Percentiles rank a stretch among this genome's conserved stretches.
phyloP scores from a whole-genome alignment of 1,140 invertebrate genomes.

The Periplaneta americana region DNA sequence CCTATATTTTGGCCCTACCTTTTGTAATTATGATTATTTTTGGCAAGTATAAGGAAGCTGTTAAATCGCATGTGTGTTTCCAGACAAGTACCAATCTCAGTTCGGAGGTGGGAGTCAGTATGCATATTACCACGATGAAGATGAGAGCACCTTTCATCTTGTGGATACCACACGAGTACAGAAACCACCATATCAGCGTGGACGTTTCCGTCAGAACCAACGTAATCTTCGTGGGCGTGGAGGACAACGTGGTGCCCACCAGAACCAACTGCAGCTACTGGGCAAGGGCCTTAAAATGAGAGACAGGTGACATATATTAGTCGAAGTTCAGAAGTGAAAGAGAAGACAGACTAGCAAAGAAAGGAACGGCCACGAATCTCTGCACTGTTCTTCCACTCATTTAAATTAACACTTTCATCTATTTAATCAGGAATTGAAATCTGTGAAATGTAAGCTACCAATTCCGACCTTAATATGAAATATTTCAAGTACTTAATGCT shows the following conservation, averaged over 20 bases:
- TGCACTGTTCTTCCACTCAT: too few relatives aligned
- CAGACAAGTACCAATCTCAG: constrained; percentile 93
- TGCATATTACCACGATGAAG: constrained; percentile 96
- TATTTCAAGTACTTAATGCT: too few relatives aligned
- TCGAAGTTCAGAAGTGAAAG: neutral
- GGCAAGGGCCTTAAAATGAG: constrained; percentile 45
- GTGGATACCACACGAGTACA: constrained; percentile 91
- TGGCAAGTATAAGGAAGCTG: too few relatives aligned
- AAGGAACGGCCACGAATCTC: too few relatives aligned
- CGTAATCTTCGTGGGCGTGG: constrained; percentile 72
- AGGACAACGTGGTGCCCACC: constrained; percentile 62
- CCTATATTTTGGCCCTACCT: too few relatives aligned
- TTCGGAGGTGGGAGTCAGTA: constrained; percentile 94
- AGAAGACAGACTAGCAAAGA: too few relatives aligned
- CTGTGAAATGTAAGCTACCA: too few relatives aligned
- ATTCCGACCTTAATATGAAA: too few relatives aligned
- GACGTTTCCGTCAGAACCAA: constrained; percentile 76
- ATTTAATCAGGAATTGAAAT: too few relatives aligned
- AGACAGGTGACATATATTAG: neutral
- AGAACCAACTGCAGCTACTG: constrained; percentile 52
- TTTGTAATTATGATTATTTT: too few relatives aligned
- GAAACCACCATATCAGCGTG: constrained; percentile 85
- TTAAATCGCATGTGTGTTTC: too few relatives aligned
- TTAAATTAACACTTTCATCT: too few relatives aligned
- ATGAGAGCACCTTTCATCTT: constrained; percentile 97